These are phyloP conservation scores for Saccostrea glomerata DNA, from an alignment of 1,140 invertebrate species.

Conservation along the genomic window DNA sequence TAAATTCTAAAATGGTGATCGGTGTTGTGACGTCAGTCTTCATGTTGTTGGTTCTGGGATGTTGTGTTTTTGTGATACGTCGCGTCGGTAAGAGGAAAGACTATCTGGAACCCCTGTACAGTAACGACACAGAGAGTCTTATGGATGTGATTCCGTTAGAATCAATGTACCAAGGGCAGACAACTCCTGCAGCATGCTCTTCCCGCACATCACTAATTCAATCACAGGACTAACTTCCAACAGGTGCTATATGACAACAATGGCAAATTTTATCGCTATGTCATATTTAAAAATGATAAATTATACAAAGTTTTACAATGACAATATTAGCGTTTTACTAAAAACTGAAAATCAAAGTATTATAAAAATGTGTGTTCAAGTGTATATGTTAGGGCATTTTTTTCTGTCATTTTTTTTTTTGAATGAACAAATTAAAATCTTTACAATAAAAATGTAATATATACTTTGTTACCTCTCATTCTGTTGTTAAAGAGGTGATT, in stretches of 20 bases:
- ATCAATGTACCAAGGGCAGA: conserved; percentile 71
- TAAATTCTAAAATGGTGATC: conserved; percentile 69
- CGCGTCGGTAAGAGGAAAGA: conserved; percentile 74
- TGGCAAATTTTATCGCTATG: neutral
- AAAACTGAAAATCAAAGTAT: conserved; percentile 10
- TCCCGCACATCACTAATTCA: conserved; percentile 73
- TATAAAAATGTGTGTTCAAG: conserved; percentile 29
- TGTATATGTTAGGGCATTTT: conserved; percentile 2
- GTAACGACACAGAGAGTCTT: conserved; percentile 67
- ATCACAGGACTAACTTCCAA: conserved; percentile 42
- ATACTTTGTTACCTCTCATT: too few species aligned
- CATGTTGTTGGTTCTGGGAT: conserved; percentile 44
- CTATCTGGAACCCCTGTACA: conserved; percentile 73
- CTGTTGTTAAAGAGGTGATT: too few species aligned
- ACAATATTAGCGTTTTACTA: neutral
- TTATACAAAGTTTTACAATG: neutral
- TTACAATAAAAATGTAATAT: too few species aligned
- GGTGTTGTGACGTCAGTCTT: conserved; percentile 67
- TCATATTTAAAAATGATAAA: neutral
- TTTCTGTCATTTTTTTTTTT: neutral
- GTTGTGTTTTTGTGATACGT: conserved; percentile 39
- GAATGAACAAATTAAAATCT: neutral
- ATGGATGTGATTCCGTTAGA: conserved; percentile 77
- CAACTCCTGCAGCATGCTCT: conserved; percentile 70
- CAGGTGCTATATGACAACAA: conserved; percentile 20